A percentile compares a stretch with the other conserved stretches of the same genome.
phyloP scores from a whole-genome alignment of 2,888 invertebrate genomes.

The Belgica antarctica region DNA sequence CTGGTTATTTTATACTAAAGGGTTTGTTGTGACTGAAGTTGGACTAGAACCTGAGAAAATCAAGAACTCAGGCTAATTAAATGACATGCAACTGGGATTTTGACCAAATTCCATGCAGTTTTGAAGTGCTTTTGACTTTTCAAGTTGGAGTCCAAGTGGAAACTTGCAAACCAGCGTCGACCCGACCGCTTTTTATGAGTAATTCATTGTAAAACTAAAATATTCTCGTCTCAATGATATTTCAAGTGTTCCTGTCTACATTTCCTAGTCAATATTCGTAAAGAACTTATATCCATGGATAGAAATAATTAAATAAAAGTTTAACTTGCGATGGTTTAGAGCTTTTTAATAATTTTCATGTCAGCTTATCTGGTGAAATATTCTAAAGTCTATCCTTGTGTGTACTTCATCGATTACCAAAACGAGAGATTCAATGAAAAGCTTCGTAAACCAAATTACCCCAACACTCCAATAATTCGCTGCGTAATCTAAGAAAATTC shows the following conservation, averaged over 20 bases:
- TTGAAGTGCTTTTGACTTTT: too few species aligned
- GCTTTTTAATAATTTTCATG: neutral
- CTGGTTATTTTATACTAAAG: too few species aligned
- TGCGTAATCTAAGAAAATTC: neutral
- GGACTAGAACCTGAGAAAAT: too few species aligned
- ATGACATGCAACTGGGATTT: too few species aligned
- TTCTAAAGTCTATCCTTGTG: neutral
- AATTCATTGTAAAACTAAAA: too few species aligned
- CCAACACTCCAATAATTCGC: neutral
- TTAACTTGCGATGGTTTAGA: constrained; percentile 34
- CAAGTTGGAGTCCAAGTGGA: too few species aligned
- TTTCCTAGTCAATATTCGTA: neutral
- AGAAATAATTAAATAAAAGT: neutral
- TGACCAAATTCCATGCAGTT: too few species aligned
- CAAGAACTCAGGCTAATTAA: too few species aligned
- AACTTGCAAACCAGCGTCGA: too few species aligned
- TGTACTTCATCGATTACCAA: constrained; percentile 15
- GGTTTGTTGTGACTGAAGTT: too few species aligned
- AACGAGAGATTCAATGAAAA: constrained; percentile 22
- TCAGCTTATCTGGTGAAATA: neutral
- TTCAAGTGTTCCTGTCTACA: constrained; percentile 4
- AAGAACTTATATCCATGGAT: neutral
- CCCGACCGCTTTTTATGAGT: too few species aligned
- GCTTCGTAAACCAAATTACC: neutral
- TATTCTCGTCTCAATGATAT: neutral